Evolutionary conservation across 2,888 invertebrate genomes (phyloP), one percentile per base, ranked within the genome.

Genomic region (Drosophila eohydei): DNA sequence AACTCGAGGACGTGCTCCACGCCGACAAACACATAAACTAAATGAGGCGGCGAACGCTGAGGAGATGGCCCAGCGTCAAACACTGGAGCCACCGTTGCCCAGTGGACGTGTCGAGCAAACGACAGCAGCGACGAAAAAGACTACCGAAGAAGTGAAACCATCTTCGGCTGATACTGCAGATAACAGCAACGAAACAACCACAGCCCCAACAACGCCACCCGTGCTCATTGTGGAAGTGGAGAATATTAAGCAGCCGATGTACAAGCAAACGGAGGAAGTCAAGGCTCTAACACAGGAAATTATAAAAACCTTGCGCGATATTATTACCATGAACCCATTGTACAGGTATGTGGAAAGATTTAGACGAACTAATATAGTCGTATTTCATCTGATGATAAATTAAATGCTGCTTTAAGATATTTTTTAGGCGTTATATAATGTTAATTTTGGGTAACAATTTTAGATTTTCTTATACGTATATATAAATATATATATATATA

Each of bases 261-360:
- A 97, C 92, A 95, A 96, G 78, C 96, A 96, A 92, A 98, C 97
- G 0, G 98, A 98, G 91, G 99, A 99, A 94, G 96, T 99, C 14
- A 99, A 99, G 94, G 99, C 99, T 0, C 92, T 98, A 63, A 98
- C 98, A 0, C 98, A 98, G 92, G 99, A 99, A 94, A 95, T 99
- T 66, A 98, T 99, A 51, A 98, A 99, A 93, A 99, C 99, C 0
- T 98, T 99, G 77, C 94, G 98, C 61, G 99, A 99, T 93, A 98
- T 99, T 68, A 98, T 99, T 73, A 97, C 97, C 78, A 95, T 99
- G 94, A 99, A 99, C 95, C 98, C 99, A 0, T 93, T 99, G 67
- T 99, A 99, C 92, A 94, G 95, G 95, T 95, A 81, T 86, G 87
- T 14, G 16, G 1, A 4, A 30, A 56, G 12, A 3, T 28, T 38